A percentile compares a stretch with the other conserved stretches of the same genome.
Evolutionary conservation across 1,140 invertebrate genomes (phyloP).

Genomic region (Cryptotermes secundus): DNA sequence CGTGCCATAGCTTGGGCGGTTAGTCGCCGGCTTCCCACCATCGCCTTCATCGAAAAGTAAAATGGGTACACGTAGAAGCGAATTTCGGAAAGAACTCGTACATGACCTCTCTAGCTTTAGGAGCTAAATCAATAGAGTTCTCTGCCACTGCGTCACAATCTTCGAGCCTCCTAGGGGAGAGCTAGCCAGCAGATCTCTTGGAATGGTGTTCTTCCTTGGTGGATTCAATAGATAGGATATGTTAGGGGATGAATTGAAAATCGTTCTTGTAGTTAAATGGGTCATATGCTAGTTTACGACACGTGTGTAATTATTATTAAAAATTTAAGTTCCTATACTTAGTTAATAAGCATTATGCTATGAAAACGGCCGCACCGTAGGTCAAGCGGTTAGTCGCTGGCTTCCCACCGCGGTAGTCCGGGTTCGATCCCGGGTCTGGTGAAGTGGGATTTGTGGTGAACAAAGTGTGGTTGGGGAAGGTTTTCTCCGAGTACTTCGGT

Average conservation of each 20-base stretch:
- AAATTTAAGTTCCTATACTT: too few relatives aligned
- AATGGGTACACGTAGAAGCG: background rate
- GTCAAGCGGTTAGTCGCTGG: too few relatives aligned
- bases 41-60: background rate
- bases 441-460: too few relatives aligned
- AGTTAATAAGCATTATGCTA: too few relatives aligned
- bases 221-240: background rate
- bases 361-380: too few relatives aligned
- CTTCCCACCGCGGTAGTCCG: too few relatives aligned
- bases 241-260: background rate
- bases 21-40: too few relatives aligned
- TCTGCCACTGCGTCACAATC: background rate
- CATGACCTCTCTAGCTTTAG: background rate
- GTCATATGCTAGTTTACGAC: background rate
- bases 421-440: too few relatives aligned
- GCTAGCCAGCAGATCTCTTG: background rate
- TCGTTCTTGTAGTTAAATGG: background rate
- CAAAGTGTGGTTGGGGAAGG: too few relatives aligned
- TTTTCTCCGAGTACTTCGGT: too few relatives aligned
- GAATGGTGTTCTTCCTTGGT: background rate
- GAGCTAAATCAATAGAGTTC: background rate
- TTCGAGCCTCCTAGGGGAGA: background rate
- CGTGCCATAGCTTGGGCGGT: too few relatives aligned
- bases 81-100: slow-evolving; percentile 17
- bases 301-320: too few relatives aligned